Percentiles rank a stretch among this genome's conserved stretches.
Conservation (phyloP, 2,113 vertebrate species). For the Aythya baeri region DNA sequence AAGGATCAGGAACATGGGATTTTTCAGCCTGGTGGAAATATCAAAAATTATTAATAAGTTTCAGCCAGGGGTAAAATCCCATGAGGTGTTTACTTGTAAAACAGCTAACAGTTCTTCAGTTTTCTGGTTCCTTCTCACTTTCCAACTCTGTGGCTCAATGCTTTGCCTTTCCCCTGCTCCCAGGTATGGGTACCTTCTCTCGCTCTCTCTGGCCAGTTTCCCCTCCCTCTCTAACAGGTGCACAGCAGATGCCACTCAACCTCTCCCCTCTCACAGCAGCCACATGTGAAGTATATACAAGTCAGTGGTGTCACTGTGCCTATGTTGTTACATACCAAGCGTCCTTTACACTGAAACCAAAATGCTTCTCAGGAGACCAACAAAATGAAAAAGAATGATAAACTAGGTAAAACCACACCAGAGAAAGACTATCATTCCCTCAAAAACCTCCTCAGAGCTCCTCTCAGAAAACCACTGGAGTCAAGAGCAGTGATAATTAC, state of each 20-base stretch:
- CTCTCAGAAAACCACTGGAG: not conserved
- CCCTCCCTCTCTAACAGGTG: not conserved
- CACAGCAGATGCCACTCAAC: not conserved
- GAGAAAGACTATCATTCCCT: not conserved
- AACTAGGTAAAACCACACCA: not conserved
- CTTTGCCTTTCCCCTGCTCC: not conserved
- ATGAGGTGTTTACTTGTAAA: not conserved
- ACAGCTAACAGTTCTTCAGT: not conserved
- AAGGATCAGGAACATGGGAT: not conserved
- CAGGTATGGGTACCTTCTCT: accelerated
- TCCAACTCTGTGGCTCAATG: not conserved
- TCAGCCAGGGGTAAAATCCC: not conserved
- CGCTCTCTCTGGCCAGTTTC: not conserved
- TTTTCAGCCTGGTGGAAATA: conserved; percentile 1
- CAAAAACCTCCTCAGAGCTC: not conserved
- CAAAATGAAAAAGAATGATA: not conserved
- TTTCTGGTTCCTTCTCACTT: not conserved
- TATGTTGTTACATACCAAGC: not conserved
- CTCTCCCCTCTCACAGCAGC: not conserved
- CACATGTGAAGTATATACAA: not conserved
- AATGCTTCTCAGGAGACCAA: not conserved
- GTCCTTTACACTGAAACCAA: not conserved
- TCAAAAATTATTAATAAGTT: not conserved
- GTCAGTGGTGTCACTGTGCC: not conserved
- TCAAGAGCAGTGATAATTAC: not conserved